Percentiles rank a stretch among this genome's conserved stretches.
Evolutionary conservation across 2,888 invertebrate genomes (phyloP).

Genomic region (Acutogordius australiensis): DNA sequence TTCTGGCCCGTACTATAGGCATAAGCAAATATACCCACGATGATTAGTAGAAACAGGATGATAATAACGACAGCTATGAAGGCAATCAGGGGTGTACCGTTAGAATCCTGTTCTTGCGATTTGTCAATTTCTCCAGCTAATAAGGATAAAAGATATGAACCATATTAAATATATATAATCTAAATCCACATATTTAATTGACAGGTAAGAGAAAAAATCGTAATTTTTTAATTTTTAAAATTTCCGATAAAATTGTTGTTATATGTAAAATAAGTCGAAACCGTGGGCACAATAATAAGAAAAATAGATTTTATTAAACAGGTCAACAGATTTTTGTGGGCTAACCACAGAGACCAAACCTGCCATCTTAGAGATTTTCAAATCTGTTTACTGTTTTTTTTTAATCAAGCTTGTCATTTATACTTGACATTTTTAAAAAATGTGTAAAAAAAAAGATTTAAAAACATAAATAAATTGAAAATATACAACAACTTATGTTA

Average conservation of each 20-base stretch:
- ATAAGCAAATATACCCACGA: background rate
- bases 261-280: no score
- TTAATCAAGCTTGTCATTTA: no score
- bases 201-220: background rate
- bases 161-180: background rate
- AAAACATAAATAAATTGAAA: no score
- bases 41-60: background rate
- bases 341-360: no score
- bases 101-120: background rate
- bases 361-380: no score
- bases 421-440: no score
- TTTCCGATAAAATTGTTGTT: background rate
- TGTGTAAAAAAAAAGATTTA: no score
- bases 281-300: no score
- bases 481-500: no score
- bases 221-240: background rate
- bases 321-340: no score
- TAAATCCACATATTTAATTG: background rate
- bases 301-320: no score
- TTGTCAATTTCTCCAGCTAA: constrained; percentile 6
- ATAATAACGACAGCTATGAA: background rate
- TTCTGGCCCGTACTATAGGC: constrained; percentile 3
- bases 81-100: background rate
- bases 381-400: no score
- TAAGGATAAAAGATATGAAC: background rate